These are phyloP conservation scores for Anagyrus pseudococci DNA, from an alignment of 2,888 invertebrate genomes.

Conservation along the genomic window DNA sequence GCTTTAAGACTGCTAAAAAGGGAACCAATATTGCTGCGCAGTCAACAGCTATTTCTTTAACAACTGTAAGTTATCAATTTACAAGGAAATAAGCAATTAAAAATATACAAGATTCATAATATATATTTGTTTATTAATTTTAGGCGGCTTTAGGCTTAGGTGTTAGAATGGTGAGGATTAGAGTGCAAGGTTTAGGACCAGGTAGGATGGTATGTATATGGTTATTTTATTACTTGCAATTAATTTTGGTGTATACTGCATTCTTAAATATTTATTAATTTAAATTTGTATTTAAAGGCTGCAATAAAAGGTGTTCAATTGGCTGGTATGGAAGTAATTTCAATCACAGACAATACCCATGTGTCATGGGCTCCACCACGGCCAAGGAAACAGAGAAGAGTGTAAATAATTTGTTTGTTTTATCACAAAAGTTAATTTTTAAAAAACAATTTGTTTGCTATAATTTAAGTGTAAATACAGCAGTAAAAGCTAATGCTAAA, in stretches of 20 bases:
- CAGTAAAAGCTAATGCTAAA: too few species aligned
- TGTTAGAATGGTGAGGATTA: conserved; percentile 76
- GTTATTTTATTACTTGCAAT: conserved; percentile 9
- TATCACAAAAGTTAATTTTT: background rate
- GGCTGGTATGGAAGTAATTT: conserved; percentile 88
- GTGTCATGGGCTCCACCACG: conserved; percentile 82
- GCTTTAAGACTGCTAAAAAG: conserved; percentile 93
- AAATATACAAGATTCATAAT: background rate
- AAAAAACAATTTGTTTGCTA: background rate
- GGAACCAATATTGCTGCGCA: conserved; percentile 97
- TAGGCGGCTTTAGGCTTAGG: conserved; percentile 79
- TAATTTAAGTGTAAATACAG: background rate
- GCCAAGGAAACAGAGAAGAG: conserved; percentile 82
- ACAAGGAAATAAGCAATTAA: conserved; percentile 6
- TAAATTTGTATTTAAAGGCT: conserved; percentile 71
- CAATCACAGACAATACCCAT: conserved; percentile 89
- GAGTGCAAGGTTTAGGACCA: conserved; percentile 84
- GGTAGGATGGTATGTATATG: conserved; percentile 80
- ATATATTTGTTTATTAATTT: conserved; percentile 23
- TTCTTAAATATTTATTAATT: conserved; percentile 28
- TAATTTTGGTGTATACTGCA: conserved; percentile 20
- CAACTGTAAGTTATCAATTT: conserved; percentile 67
- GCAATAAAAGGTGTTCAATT: conserved; percentile 93
- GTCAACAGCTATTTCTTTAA: conserved; percentile 85
- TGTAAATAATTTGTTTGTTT: conserved; percentile 62